Percentiles rank a stretch among this genome's conserved stretches.
Evolutionary conservation across 2,113 vertebrate genomes (phyloP).

Genomic region (Saguinus imperator): DNA sequence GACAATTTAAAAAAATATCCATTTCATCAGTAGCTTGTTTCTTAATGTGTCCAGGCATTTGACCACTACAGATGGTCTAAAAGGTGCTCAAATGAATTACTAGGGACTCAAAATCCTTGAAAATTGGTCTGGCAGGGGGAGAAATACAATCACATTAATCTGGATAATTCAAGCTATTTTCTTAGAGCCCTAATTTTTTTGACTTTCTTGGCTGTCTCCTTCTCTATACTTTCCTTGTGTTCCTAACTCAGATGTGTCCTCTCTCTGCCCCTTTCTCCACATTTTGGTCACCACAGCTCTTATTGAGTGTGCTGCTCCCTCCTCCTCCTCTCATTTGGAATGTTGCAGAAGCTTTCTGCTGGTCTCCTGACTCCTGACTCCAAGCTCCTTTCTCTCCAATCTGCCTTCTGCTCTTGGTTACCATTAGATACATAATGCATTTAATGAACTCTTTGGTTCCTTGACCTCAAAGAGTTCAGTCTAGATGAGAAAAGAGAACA

Average conservation of each 20-base stretch:
- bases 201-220: neutral
- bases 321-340: neutral
- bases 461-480: too few species aligned
- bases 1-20: neutral
- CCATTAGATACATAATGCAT: neutral
- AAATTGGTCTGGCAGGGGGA: neutral
- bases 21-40: neutral
- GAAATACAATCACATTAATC: neutral
- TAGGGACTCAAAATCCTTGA: neutral
- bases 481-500: too few species aligned
- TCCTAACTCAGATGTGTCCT: neutral
- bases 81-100: neutral
- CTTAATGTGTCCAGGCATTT: neutral
- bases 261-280: neutral
- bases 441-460: too few species aligned
- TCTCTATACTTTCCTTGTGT: neutral
- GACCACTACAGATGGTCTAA: neutral
- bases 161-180: neutral
- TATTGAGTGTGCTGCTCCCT: accelerated
- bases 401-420: neutral
- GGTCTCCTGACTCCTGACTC: neutral
- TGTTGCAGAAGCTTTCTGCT: neutral
- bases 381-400: neutral
- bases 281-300: neutral
- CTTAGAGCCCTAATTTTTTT: neutral